Evolutionary conservation across 1,140 invertebrate species (phyloP), one percentile per base, ranked within the genome.

Genomic region (Euglossa dilemma): DNA sequence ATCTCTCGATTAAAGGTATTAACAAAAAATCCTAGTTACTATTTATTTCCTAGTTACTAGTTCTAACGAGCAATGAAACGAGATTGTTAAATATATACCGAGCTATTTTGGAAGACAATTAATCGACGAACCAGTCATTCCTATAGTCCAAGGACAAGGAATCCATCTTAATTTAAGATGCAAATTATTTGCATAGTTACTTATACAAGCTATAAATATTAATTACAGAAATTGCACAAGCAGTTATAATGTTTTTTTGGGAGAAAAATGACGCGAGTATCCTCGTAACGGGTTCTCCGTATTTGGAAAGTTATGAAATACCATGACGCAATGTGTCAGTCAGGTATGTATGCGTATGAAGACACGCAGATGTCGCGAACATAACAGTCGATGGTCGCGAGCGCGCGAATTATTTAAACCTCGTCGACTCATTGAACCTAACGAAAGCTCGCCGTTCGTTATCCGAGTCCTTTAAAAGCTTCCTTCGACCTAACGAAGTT

Each of bases 381-480:
- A 66, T 43, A 66, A 74, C 50, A 11, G 3, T 25, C 6, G 14
- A 11, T 18, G 47, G 43, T 9, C 6, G 54, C 25, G 20, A 66
- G 45, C 52, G 11, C 14, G 50, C 50, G 16, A 63, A 64, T 14
- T 64, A 52, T 43, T 52, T 36, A n/a, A 1, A 4, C 7, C 16
- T 3, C 20, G 23, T 45, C 28, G 14, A 2, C 63, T 74, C 87
- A 88, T 87, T 87, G 87, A 80, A 76, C 7, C 64, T 78, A 47
- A 75, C 25, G n/a, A 81, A 82, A 77, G 76, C 73, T 56, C 50
- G 36, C 23, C 74, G 16, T 43, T 80, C 16, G 61, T 88, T 85
- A 73, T 76, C 75, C 72, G 57, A 52, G 75, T 84, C 84, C 67
- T 87, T 89, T 88, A 91, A 90, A 89, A 86, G 87, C 85, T 87